Evolutionary conservation across 2,888 invertebrate genomes (phyloP), one percentile per base, ranked within the genome.

Genomic region (Acleris emargana): DNA sequence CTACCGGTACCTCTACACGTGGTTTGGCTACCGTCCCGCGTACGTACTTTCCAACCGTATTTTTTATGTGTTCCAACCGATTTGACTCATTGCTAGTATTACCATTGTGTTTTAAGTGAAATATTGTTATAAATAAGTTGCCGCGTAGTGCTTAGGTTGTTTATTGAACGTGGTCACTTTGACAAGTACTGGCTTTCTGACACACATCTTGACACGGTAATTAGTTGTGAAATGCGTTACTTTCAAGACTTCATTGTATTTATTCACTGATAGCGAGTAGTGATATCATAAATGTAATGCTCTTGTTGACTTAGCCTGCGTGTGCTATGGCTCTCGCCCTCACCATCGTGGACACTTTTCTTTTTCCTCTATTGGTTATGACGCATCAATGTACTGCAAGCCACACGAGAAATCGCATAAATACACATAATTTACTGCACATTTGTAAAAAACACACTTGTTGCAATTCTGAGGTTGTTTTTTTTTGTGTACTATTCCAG

Each of bases 1-100:
- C 86, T 85, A 86, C 91, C 91, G 91, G 91, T 91, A 85, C 80
- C 78, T 80, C 84, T 85, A 91, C 91, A 91, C 91, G 91, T 91
- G 91, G 91, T 91, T 89, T 79, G 77, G 78, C 77, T 80, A 76
- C 76, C 84, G 78, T 82, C 85, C 77, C 82, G 83, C 84, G 84
- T 86, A 83, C 81, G 74, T 83, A 77, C 76, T 73, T 78, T 81
- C 73, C 69, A 73, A 79, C 74, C 78, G 79, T 83, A 83, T 85
- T 84, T 84, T 76, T 71, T 73, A 60, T 70, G 81, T 79, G 76
- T 76, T 73, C 73, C 70, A 67, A 68, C 72, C 72, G 74, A 77
- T 52, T 75, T 74, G 69, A 68, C 74, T 76, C 73, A 76, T 75
- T 69, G 74, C 71, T 69, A 72, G 69, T 66, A 72, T 71, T 77